Conservation (phyloP, 2,888 invertebrate genomes). For the Frankliniella intonsa region DNA sequence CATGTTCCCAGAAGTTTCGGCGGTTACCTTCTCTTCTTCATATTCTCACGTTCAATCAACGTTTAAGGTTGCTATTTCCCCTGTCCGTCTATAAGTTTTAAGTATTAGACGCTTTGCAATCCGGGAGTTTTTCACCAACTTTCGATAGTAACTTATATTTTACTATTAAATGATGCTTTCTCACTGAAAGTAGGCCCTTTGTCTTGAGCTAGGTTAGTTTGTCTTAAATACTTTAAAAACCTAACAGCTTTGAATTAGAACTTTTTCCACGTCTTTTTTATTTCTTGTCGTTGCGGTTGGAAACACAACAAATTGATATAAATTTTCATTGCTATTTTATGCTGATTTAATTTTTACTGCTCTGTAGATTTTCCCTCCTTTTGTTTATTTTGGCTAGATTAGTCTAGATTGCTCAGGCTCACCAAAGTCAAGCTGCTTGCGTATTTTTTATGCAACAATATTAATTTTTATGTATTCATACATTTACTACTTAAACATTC, state of each 20-base stretch:
- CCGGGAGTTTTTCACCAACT: neutral
- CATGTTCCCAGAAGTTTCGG: neutral
- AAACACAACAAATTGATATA: neutral
- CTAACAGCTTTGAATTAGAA: neutral
- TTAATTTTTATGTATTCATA: no score
- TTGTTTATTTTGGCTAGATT: neutral
- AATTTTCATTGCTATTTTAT: neutral
- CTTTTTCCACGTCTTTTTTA: neutral
- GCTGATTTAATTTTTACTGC: neutral
- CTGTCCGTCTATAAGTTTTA: neutral
- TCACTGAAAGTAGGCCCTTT: neutral
- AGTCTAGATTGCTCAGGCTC: neutral
- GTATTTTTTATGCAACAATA: neutral
- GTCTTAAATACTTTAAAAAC: neutral
- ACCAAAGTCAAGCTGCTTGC: neutral
- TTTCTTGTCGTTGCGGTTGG: neutral
- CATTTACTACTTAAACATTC: neutral
- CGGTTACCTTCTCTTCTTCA: neutral
- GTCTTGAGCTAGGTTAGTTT: slow-evolving; percentile 2
- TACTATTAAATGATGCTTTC: neutral
- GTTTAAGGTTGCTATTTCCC: neutral
- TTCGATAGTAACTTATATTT: no score
- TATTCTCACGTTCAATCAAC: neutral
- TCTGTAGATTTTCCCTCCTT: neutral
- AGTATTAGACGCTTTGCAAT: neutral